phyloP scores from a whole-genome alignment of 2,113 vertebrate genomes.

The Eulacestoma nigropectus region DNA sequence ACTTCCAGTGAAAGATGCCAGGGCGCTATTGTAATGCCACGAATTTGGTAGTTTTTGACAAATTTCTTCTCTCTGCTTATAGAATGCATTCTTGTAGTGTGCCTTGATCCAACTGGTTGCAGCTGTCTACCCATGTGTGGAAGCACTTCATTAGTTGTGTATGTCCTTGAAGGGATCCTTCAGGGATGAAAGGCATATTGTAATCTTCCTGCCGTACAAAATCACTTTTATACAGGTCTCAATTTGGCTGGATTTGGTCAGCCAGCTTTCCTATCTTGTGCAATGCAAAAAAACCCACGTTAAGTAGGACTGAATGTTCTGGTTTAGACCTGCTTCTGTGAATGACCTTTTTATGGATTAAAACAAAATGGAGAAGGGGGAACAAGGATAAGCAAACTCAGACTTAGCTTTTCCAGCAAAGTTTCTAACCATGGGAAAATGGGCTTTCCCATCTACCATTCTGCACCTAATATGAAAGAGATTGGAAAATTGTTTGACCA shows the following conservation, averaged over 20 bases:
- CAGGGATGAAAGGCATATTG: conserved; percentile 43
- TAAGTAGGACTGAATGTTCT: conserved; percentile 31
- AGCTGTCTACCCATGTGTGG: neutral
- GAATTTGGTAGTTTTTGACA: neutral
- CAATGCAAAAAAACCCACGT: neutral
- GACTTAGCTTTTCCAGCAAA: conserved; percentile 29
- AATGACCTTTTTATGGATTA: neutral
- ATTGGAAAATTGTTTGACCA: conserved; percentile 5
- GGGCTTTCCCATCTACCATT: neutral
- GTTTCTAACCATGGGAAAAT: neutral
- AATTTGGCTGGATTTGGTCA: conserved; percentile 26
- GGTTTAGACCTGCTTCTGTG: conserved; percentile 31
- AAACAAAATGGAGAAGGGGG: conserved; percentile 26
- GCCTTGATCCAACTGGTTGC: neutral
- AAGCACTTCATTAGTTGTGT: neutral
- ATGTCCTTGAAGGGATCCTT: conserved; percentile 6
- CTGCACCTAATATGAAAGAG: neutral
- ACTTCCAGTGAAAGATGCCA: neutral
- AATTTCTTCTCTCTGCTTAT: neutral
- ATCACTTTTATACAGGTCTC: neutral
- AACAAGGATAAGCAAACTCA: conserved; percentile 51
- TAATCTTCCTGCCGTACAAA: conserved; percentile 21
- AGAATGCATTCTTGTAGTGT: neutral
- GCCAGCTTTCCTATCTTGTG: neutral
- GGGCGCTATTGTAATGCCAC: neutral